phyloP scores from a whole-genome alignment of 2,797 vertebrate genomes.

The Tadarida brasiliensis region DNA sequence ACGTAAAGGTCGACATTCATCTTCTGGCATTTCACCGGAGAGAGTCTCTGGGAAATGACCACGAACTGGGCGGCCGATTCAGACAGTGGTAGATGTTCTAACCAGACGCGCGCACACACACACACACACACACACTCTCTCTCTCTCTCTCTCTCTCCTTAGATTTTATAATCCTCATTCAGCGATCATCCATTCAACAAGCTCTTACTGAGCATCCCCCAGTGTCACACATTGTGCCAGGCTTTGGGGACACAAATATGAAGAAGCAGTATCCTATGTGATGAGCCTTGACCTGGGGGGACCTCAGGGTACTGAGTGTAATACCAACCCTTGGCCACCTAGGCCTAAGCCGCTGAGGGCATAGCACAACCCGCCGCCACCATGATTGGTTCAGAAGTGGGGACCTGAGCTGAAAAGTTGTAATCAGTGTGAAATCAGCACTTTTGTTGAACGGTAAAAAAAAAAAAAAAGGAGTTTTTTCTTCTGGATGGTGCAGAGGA shows the following conservation, averaged over 20 bases:
- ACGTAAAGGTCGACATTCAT: background rate
- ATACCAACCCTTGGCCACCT: background rate
- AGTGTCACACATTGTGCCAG: background rate
- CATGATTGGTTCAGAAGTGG: background rate
- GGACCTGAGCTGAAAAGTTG: background rate
- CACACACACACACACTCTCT: background rate
- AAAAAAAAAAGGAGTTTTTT: background rate
- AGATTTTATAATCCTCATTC: background rate
- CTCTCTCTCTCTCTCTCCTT: background rate
- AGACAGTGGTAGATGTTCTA: background rate
- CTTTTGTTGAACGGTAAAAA: background rate
- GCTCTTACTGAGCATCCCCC: background rate
- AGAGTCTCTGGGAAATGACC: background rate
- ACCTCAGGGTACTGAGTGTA: background rate
- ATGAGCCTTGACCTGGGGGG: background rate
- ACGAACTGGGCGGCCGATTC: background rate
- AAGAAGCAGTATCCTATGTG: background rate
- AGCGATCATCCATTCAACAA: too few relatives aligned
- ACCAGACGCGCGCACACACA: too few relatives aligned
- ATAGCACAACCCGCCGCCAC: background rate
- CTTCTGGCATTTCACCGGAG: background rate
- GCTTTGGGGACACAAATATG: background rate
- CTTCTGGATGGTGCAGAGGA: background rate
- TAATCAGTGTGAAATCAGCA: background rate
- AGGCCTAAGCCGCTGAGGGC: background rate